These are phyloP conservation scores for Perdita meconis DNA, from an alignment of 2,888 invertebrate genomes.

Conservation along the genomic window DNA sequence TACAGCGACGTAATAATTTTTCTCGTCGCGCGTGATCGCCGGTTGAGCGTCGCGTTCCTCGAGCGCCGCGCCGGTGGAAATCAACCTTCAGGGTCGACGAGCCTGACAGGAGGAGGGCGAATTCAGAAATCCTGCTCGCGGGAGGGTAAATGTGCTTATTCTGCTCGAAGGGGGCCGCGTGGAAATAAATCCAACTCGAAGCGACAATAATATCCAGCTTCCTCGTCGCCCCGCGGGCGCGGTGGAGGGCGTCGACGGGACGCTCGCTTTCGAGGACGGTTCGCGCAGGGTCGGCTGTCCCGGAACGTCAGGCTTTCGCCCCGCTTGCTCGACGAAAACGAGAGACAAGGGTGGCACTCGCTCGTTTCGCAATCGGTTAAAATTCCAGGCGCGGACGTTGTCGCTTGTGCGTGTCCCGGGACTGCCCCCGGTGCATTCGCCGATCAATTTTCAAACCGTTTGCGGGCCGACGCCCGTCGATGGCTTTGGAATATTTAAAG, in stretches of 20 bases:
- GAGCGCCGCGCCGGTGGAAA: no score
- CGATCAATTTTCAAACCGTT: slow-evolving; percentile 30
- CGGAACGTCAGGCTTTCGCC: no score
- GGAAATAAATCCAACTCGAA: slow-evolving; percentile 61
- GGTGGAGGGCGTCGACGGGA: no score
- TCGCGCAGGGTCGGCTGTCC: no score
- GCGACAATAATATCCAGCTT: slow-evolving; percentile 55
- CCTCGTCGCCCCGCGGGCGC: slow-evolving; percentile 27
- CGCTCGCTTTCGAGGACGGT: no score
- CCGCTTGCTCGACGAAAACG: no score
- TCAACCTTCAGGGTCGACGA: slow-evolving; percentile 30
- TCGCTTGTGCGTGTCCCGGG: background rate
- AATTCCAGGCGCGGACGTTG: background rate
- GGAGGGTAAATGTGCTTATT: slow-evolving; percentile 63
- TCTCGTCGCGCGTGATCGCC: no score
- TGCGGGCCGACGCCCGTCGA: slow-evolving; percentile 9
- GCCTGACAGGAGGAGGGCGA: slow-evolving; percentile 32
- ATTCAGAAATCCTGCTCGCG: slow-evolving; percentile 49
- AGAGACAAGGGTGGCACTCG: no score
- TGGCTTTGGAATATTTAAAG: slow-evolving; percentile 31
- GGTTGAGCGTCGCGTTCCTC: no score
- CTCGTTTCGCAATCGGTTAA: no score
- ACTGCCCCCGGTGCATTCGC: slow-evolving; percentile 18
- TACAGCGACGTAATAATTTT: no score
- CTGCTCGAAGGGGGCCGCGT: slow-evolving; percentile 50